Conservation (phyloP, 2,888 invertebrate species). For the Entomobrya multifasciata region DNA sequence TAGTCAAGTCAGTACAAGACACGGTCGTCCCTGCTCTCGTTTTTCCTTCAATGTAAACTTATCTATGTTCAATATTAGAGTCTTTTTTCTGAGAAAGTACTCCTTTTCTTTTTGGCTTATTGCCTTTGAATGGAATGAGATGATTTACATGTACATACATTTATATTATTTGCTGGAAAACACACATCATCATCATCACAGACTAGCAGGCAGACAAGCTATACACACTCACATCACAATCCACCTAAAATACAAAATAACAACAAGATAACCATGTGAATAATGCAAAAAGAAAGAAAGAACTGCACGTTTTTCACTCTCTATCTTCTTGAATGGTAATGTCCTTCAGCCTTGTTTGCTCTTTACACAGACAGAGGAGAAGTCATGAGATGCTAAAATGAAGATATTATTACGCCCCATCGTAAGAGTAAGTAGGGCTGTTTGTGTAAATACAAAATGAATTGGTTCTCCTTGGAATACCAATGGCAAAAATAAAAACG, state of each 20-base stretch:
- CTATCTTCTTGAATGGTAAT: slow-evolving; percentile 4
- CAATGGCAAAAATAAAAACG: slow-evolving; percentile 42
- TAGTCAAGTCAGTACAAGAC: neutral
- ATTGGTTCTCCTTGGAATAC: slow-evolving; percentile 42
- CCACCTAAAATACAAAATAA: neutral
- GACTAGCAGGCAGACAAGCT: slow-evolving; percentile 4
- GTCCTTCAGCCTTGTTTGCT: slow-evolving; percentile 25
- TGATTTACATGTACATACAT: slow-evolving; percentile 37
- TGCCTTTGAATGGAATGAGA: slow-evolving; percentile 38
- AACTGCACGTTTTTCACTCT: neutral
- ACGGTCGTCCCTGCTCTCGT: neutral
- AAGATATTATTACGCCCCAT: neutral
- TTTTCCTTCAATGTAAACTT: neutral
- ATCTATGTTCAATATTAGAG: neutral
- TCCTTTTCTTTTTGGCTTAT: slow-evolving; percentile 27
- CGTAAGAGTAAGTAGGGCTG: neutral
- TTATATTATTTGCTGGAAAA: neutral
- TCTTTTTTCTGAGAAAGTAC: neutral
- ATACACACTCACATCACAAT: neutral
- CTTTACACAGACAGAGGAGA: neutral
- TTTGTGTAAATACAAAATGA: slow-evolving; percentile 56
- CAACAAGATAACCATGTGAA: slow-evolving; percentile 15
- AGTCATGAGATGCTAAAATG: slow-evolving; percentile 20
- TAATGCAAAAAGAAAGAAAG: slow-evolving; percentile 38
- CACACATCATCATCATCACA: neutral